Evolutionary conservation across 2,113 vertebrate species (phyloP), one percentile per base, ranked within the genome.

Genomic region (Benitochromis conjunctus): DNA sequence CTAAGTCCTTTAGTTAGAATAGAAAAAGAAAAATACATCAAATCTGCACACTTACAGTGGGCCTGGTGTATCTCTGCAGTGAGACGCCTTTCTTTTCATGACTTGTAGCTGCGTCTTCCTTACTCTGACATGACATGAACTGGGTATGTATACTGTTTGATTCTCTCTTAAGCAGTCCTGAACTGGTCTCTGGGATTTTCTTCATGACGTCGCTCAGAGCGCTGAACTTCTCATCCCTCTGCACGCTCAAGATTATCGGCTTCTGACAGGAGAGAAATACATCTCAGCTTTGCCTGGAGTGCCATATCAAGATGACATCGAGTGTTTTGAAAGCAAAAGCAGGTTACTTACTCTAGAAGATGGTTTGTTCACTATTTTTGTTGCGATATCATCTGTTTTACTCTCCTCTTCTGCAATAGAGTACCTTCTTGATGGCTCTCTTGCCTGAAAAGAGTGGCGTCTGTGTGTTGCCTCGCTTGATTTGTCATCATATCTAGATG

Each of bases 151-250:
- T 21, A 0, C 19, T 69, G 3, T 54, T 89, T 1, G 74, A 14
- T 14, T 21, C 64, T 57, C 34, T 91, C 9, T 36, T 58, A 14
- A 69, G 41, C 56, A 71, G 69, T 5, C 71, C 55, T 3, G 66
- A 21, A 2, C 81, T 55, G 69, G 74, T 90, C 21, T 16, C 46
- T 38, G 85, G 82, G 6, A 94, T 21, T 48, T 34, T 93, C 82
- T 87, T 96, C 87, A 96, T 91, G 6, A 96, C 91, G 66, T 96
- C 95, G 38, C 90, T 95, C 38, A 96, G 43, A 9, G 91, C 86
- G 71, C 90, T 93, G 85, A 79, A 86, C n/a, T 12, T 90, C 11
- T 94, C 95, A 3, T 53, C 60, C 38, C 94, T 91, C 0, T 94
- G 93, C 79, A 95, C 7, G 21, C 69, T 93, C 79, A 96, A 54